Base-by-base conservation (phyloP, 2,113 vertebrate species). In the Phylloscopus trochiloides region DNA sequence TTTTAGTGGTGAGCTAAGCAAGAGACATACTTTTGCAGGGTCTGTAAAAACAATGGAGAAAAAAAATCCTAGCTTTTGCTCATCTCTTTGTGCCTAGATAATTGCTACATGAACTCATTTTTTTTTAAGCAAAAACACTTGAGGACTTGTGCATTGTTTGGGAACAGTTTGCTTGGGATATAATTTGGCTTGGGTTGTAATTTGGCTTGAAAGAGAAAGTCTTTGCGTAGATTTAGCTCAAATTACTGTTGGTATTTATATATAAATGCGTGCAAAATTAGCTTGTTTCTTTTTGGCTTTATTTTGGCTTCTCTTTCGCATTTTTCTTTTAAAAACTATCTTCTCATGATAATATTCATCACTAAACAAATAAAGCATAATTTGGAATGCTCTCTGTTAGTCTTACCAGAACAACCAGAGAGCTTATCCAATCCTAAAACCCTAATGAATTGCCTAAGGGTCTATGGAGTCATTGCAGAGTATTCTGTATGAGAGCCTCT, bases 121-220 rank as follows among this genome's bases (percentile, higher is more conserved):
- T 86, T n/a, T 94, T 91, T 92, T 26, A 90, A 95, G 38, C 10
- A 1, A 90, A 96, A 97, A 75, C 78, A 96, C 38, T 94, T 91
- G 93, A 89, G 78, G 66, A 95, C 38, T 92, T 8, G 1, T 58
- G 50, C 50, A 93, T 94, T 95, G 93, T 95, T 94, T 96, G 74
- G 89, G 94, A 95, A 95, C 75, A 92, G 66, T 47, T 42, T 94
- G 65, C 77, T 61, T 80, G 70, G 81, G 90, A 93, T 96, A 75
- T 91, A 95, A 95, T 96, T 94, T 94, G 89, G 45, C 67, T 82
- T 83, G 55, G 59, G 63, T 81, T 95, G 86, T 95, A 93, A 93
- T 94, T 85, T 95, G 91, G 84, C 74, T 94, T 90, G 74, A 95
- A 96, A 82, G 57, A 92, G 81, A 85, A 89, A 90, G 85, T 77